Evolutionary conservation across 2,113 vertebrate genomes (phyloP).

Genomic region (Synodontis membranacea): DNA sequence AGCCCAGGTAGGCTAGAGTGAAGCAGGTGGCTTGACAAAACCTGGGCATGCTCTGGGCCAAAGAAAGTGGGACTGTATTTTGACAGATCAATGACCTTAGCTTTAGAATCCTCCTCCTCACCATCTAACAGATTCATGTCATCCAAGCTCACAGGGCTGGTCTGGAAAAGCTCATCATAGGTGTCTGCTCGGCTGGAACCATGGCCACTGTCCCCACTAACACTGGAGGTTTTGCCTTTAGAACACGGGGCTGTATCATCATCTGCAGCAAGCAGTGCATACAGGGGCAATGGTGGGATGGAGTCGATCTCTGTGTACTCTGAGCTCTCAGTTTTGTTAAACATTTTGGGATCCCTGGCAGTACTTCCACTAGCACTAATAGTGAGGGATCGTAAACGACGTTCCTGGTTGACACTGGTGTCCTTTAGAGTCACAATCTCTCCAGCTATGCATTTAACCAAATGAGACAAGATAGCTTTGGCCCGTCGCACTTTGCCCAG

Average conservation of each 20-base stretch:
- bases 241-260: constrained; percentile 77
- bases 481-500: constrained; percentile 90
- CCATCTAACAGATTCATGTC: constrained; percentile 75
- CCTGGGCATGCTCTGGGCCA: constrained; percentile 91
- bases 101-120: constrained; percentile 76
- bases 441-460: constrained; percentile 96
- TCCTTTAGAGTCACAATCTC: constrained; percentile 90
- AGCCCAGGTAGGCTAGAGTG: constrained; percentile 94
- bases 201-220: constrained; percentile 74
- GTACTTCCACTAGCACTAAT: constrained; percentile 95
- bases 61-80: constrained; percentile 91
- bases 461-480: constrained; percentile 94
- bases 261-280: constrained; percentile 91
- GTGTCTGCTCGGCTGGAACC: constrained; percentile 73
- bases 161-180: constrained; percentile 92
- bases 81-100: constrained; percentile 90
- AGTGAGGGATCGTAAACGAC: constrained; percentile 84
- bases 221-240: constrained; percentile 76
- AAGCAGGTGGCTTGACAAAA: constrained; percentile 91
- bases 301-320: constrained; percentile 96
- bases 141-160: constrained; percentile 59
- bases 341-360: constrained; percentile 84
- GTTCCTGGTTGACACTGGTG: constrained; percentile 74
- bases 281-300: constrained; percentile 91
- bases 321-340: constrained; percentile 81